phyloP scores from a whole-genome alignment of 2,888 invertebrate species.

The Mamestra brassicae region DNA sequence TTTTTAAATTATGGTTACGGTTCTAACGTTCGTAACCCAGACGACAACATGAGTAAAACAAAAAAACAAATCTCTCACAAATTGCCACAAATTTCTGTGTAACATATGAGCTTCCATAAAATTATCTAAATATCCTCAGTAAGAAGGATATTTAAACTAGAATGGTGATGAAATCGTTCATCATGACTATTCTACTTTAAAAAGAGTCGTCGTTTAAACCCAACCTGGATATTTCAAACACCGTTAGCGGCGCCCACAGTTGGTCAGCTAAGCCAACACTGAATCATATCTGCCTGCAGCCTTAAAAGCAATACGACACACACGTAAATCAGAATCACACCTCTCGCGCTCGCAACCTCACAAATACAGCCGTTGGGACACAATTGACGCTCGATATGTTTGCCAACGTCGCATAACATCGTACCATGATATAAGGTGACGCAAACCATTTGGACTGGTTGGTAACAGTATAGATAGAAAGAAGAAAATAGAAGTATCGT shows the following conservation, averaged over 20 bases:
- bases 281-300: constrained; percentile 21
- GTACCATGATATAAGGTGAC: neutral
- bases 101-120: neutral
- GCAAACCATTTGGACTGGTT: neutral
- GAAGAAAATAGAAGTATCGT: too few species aligned
- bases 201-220: neutral
- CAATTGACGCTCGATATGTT: constrained; percentile 32
- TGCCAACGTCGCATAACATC: neutral
- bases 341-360: constrained; percentile 15
- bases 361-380: constrained; percentile 18
- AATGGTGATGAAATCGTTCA: too few species aligned
- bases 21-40: too few species aligned
- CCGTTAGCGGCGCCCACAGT: constrained; percentile 8
- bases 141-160: too few species aligned
- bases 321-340: constrained; percentile 47
- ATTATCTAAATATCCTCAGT: neutral
- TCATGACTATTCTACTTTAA: neutral
- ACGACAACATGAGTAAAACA: too few species aligned
- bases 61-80: neutral
- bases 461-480: too few species aligned
- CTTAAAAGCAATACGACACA: constrained; percentile 42
- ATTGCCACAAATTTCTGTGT: neutral
- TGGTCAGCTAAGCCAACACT: constrained; percentile 25
- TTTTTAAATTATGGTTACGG: too few species aligned
- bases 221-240: neutral